Percentiles rank a stretch among this genome's conserved stretches.
phyloP scores from a whole-genome alignment of 2,888 invertebrate species.

The Eilema griseolum region DNA sequence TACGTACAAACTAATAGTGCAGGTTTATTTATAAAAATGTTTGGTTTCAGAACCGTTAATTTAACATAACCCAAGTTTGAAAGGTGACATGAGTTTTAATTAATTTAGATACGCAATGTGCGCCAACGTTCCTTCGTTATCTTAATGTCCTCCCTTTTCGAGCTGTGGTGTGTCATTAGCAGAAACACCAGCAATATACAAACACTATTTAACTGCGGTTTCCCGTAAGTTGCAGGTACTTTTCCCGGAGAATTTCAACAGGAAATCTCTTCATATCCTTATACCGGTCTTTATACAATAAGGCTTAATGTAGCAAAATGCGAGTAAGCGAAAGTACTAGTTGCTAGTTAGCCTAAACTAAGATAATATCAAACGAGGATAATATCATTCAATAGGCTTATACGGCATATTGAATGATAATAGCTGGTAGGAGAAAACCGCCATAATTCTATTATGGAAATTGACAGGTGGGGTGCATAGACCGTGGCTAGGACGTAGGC shows the following conservation, averaged over 20 bases:
- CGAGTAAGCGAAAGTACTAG: background rate
- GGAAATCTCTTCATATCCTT: background rate
- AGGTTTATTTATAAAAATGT: background rate
- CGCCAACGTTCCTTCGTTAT: background rate
- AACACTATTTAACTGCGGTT: background rate
- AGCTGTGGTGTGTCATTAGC: constrained; percentile 4
- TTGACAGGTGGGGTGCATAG: constrained; percentile 65
- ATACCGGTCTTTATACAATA: background rate
- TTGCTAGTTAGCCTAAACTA: constrained; percentile 31
- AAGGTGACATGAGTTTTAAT: background rate
- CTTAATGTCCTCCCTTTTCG: background rate
- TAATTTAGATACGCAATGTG: background rate
- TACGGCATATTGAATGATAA: constrained; percentile 57
- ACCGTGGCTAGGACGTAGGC: constrained; percentile 48
- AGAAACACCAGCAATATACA: background rate
- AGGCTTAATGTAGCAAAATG: background rate
- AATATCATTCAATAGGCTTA: constrained; percentile 48
- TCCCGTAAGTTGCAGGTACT: background rate
- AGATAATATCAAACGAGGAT: constrained; percentile 44
- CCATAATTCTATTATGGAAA: constrained; percentile 75
- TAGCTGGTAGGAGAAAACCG: constrained; percentile 72
- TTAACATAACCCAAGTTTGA: background rate
- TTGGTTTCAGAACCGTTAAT: too few relatives aligned
- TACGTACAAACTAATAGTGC: background rate
- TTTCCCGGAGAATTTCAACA: background rate